Evolutionary conservation across 2,888 invertebrate species (phyloP).

Genomic region (Arctia plantaginis): DNA sequence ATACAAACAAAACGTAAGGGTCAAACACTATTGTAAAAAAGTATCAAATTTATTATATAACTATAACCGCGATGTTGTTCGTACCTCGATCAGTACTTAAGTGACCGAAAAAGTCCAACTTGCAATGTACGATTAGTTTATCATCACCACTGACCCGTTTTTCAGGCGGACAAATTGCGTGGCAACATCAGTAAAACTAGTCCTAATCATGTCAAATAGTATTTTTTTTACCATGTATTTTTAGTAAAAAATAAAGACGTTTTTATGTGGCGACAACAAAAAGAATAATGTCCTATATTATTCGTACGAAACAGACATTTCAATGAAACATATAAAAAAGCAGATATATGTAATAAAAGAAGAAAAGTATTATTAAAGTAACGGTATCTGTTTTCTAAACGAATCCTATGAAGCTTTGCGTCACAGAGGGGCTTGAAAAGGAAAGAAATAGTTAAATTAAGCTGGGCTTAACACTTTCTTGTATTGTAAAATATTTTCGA

Average conservation of each 20-base stretch:
- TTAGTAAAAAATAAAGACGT: too few relatives aligned
- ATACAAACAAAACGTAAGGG: too few relatives aligned
- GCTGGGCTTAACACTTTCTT: not conserved
- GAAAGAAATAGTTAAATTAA: not conserved
- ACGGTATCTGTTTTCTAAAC: not conserved
- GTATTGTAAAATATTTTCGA: not conserved
- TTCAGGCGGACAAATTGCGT: not conserved
- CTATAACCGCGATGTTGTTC: too few relatives aligned
- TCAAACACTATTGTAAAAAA: too few relatives aligned
- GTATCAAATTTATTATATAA: too few relatives aligned
- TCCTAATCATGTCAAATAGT: not conserved
- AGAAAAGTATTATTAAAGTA: not conserved
- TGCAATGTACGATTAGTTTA: too few relatives aligned
- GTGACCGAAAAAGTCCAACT: too few relatives aligned
- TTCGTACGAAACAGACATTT: not conserved
- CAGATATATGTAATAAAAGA: not conserved
- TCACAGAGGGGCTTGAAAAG: not conserved
- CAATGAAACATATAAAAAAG: not conserved
- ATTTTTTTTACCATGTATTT: too few relatives aligned
- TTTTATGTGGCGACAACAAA: too few relatives aligned
- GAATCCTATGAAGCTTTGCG: not conserved
- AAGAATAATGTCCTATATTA: not conserved
- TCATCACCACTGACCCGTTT: too few relatives aligned
- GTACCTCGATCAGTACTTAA: too few relatives aligned
- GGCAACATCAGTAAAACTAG: too few relatives aligned